These are phyloP conservation scores for Nettapus auritus DNA, from an alignment of 2,113 vertebrate species.

Conservation along the genomic window DNA sequence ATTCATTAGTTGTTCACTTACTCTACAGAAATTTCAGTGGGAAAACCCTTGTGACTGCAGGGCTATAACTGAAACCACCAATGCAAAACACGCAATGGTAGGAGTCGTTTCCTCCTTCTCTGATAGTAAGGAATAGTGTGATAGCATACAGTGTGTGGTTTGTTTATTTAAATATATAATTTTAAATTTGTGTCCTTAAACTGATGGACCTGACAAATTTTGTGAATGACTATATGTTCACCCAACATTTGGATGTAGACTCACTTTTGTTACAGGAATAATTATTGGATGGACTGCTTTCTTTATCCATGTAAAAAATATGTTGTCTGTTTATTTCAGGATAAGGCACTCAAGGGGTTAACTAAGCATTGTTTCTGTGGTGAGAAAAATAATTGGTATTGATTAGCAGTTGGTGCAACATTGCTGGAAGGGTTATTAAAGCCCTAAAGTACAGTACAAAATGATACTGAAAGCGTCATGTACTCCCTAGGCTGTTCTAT, in stretches of 20 bases:
- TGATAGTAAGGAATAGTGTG: background rate
- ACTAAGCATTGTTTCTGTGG: conserved; percentile 50
- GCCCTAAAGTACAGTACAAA: conserved; percentile 68
- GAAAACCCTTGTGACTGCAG: background rate
- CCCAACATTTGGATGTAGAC: background rate
- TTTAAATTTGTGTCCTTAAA: background rate
- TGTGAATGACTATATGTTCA: background rate
- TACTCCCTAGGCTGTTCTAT: conserved; percentile 58
- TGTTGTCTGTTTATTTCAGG: background rate
- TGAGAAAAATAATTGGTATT: conserved; percentile 80
- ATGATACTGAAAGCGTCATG: conserved; percentile 62
- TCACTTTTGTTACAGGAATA: background rate
- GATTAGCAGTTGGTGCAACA: conserved; percentile 74
- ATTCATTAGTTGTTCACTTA: background rate
- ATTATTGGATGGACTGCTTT: background rate
- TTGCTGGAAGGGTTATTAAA: conserved; percentile 73
- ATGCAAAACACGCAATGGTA: background rate
- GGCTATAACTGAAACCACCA: background rate
- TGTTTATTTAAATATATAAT: background rate
- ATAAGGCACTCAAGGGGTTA: conserved; percentile 57
- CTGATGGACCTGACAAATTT: background rate
- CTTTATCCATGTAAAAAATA: background rate
- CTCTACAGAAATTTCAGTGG: background rate
- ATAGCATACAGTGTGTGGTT: background rate
- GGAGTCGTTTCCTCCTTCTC: background rate